These are phyloP conservation scores for Myrmecobius fasciatus DNA, from an alignment of 2,113 vertebrate species.

Conservation along the genomic window DNA sequence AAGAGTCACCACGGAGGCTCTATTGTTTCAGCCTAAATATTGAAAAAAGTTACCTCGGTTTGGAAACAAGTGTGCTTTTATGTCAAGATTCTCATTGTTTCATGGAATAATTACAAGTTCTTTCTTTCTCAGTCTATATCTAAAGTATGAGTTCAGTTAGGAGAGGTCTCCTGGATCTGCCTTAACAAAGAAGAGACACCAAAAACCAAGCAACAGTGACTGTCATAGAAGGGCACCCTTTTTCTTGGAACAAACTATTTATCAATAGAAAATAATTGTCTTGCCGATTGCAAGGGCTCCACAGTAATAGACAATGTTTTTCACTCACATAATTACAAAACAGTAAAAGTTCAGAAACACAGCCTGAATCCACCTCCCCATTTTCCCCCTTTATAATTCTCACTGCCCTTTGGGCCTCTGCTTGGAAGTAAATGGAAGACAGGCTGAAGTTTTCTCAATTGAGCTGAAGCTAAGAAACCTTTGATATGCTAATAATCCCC, in stretches of 20 bases:
- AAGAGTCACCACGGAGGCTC: slow-evolving; percentile 58
- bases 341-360: slow-evolving; percentile 86
- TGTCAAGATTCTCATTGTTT: slow-evolving; percentile 77
- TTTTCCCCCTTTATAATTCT: slow-evolving; percentile 87
- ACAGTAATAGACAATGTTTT: slow-evolving; percentile 81
- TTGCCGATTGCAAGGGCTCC: slow-evolving; percentile 80
- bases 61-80: slow-evolving; percentile 71
- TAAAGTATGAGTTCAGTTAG: slow-evolving; percentile 62
- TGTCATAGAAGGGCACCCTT: slow-evolving; percentile 83
- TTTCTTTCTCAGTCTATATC: slow-evolving; percentile 70
- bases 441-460: slow-evolving; percentile 91
- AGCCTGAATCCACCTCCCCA: slow-evolving; percentile 87
- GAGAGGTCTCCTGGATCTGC: slow-evolving; percentile 73
- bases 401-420: slow-evolving; percentile 89
- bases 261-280: slow-evolving; percentile 84
- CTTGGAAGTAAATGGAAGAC: slow-evolving; percentile 91
- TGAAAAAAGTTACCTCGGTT: slow-evolving; percentile 73
- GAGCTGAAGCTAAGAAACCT: slow-evolving; percentile 91
- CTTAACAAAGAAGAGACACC: slow-evolving; percentile 66
- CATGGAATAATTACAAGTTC: slow-evolving; percentile 77
- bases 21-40: slow-evolving; percentile 70
- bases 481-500: slow-evolving; percentile 96
- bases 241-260: slow-evolving; percentile 83
- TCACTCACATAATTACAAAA: slow-evolving; percentile 86
- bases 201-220: slow-evolving; percentile 79